These are phyloP conservation scores for Megathymus violae DNA, from an alignment of 1,140 invertebrate genomes.

Conservation along the genomic window DNA sequence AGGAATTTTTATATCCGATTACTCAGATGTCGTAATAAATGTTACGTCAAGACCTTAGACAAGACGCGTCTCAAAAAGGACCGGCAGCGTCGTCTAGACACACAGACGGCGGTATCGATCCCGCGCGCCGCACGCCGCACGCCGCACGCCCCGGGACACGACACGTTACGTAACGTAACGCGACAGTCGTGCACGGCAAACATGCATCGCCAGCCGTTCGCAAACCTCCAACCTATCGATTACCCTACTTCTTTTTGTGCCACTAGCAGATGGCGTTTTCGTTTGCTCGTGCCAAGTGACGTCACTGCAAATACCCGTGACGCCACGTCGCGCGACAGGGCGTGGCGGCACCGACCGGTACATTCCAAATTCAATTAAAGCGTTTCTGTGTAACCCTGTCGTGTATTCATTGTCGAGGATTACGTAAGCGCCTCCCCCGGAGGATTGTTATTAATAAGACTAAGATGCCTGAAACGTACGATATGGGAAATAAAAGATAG, in stretches of 20 bases:
- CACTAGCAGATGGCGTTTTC: too few species aligned
- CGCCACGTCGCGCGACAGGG: conserved; percentile 32
- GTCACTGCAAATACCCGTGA: conserved; percentile 35
- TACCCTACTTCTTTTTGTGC: conserved; percentile 33
- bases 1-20: too few species aligned
- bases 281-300: conserved; percentile 36
- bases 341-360: conserved; percentile 17
- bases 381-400: conserved; percentile 23
- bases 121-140: conserved; percentile 2
- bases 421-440: conserved; percentile 18
- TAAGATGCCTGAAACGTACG: not conserved
- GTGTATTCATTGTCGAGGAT: conserved; percentile 8
- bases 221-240: conserved; percentile 33
- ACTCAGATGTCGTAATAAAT: too few species aligned
- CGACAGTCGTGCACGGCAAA: conserved; percentile 14
- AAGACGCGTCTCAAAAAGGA: not conserved
- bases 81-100: conserved; percentile 24
- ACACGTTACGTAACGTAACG: conserved; percentile 12
- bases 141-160: conserved; percentile 7
- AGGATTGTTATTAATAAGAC: conserved; percentile 19
- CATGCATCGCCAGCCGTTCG: not conserved
- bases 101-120: conserved; percentile 23
- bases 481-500: conserved; percentile 12
- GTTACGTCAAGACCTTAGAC: too few species aligned
- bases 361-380: conserved; percentile 26